Evolutionary conservation across 2,888 invertebrate species (phyloP), one percentile per base, ranked within the genome.

Genomic region (Aspidiotus rigidus): DNA sequence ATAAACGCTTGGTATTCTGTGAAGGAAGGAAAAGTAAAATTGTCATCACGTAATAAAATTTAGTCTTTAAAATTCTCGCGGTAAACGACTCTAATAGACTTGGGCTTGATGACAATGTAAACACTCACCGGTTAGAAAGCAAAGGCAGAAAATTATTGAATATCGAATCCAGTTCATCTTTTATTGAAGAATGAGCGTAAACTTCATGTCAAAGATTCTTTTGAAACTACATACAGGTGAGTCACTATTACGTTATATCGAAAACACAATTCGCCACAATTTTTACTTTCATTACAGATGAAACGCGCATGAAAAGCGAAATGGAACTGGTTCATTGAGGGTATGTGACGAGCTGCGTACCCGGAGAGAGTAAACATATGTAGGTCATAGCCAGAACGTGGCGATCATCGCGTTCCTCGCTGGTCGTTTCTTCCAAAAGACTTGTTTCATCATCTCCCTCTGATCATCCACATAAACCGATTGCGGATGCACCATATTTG

Each of bases 201-300:
- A 49, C 2, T 49, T 49, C 49, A 49, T 49, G 49, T 49, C n/a
- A 1, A 49, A 49, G 6, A 49, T 13, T 28, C 28, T 1, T 13
- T 49, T 49, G 2, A 6, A 49, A 11, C n/a, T n/a, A n/a, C 49
- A 49, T n/a, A 49, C 6, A n/a, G 28, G 28, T 28, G 28, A 28
- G 28, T 28, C 49, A 49, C 49, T 11, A 6, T 49, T 59, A 28
- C 28, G 16, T 56, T 59, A 17, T 28, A 10, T 28, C 10, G 28
- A 59, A 59, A 59, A 28, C 6, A 28, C 39, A 59, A 17, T 16
- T 13, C 13, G 39, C 16, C 28, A 13, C 28, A 66, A 66, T 16
- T 66, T 66, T 66, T 66, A 66, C 64, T 66, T 59, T 66, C 64
- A 57, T 66, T 41, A 56, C 55, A 3, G 57, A 41, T 42, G 57